Evolutionary conservation across 2,113 vertebrate genomes (phyloP).

Genomic region (Zosterops hypoxanthus): DNA sequence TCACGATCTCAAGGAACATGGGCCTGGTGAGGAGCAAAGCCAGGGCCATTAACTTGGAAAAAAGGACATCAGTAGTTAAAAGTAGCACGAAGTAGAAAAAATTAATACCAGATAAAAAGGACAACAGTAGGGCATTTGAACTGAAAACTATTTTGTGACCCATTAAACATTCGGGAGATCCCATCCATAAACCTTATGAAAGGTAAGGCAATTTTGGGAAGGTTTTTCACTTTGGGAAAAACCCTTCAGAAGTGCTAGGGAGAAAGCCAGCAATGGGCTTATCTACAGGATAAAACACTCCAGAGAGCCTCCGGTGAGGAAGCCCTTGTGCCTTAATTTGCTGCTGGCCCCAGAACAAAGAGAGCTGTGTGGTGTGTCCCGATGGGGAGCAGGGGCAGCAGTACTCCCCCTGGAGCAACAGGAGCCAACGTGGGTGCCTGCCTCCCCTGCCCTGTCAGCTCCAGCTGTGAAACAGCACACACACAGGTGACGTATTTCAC

Average conservation of each 20-base stretch:
- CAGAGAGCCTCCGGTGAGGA: background rate
- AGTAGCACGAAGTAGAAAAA: background rate
- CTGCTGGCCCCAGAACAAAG: background rate
- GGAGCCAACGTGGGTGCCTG: fast-evolving
- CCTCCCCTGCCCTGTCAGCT: fast-evolving
- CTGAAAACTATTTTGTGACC: background rate
- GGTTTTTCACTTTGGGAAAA: background rate
- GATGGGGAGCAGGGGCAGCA: fast-evolving
- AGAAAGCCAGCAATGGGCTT: background rate
- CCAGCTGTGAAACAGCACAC: background rate
- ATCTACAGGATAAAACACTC: background rate
- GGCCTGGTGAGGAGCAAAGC: background rate
- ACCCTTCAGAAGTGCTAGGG: background rate
- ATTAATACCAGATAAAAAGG: background rate
- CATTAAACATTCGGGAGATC: background rate
- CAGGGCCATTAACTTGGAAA: background rate
- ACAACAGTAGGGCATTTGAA: background rate
- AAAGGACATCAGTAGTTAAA: background rate
- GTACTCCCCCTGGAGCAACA: background rate
- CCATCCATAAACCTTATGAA: background rate
- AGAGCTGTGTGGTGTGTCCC: fast-evolving
- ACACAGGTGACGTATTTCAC: background rate
- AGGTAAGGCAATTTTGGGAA: background rate
- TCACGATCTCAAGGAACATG: background rate
- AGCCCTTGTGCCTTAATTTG: background rate